phyloP scores from a whole-genome alignment of 2,797 vertebrate species.

The Fistularia tabacaria region DNA sequence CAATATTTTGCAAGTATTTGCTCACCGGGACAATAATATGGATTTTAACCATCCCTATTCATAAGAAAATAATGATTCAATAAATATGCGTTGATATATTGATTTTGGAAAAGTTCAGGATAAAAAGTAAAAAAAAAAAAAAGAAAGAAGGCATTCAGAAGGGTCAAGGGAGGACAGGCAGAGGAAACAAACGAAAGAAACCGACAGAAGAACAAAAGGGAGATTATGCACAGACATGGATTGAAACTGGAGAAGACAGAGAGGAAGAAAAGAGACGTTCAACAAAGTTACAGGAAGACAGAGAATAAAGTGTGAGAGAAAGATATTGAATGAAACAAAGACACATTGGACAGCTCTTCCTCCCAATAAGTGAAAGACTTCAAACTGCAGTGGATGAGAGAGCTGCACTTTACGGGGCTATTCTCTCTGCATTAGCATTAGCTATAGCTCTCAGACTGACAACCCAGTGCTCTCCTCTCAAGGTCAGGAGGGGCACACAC shows the following conservation, averaged over 20 bases:
- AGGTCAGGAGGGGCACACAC: constrained; percentile 71
- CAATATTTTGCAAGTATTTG: no score
- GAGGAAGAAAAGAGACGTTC: constrained; percentile 37
- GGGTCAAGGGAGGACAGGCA: constrained; percentile 44
- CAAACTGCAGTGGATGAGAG: constrained; percentile 63
- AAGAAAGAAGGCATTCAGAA: constrained; percentile 17
- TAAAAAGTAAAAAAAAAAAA: constrained; percentile 19
- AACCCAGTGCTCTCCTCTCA: constrained; percentile 60
- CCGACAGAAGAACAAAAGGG: constrained; percentile 50
- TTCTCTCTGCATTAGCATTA: constrained; percentile 73
- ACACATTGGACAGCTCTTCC: constrained; percentile 52
- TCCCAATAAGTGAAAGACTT: constrained; percentile 62
- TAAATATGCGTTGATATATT: neutral
- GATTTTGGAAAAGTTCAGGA: constrained; percentile 20
- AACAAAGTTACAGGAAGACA: constrained; percentile 57
- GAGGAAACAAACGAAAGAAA: constrained; percentile 50
- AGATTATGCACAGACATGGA: constrained; percentile 57
- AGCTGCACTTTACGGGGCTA: constrained; percentile 57
- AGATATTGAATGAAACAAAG: constrained; percentile 61
- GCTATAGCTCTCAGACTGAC: constrained; percentile 69
- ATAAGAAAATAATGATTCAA: no score
- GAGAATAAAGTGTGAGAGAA: constrained; percentile 45
- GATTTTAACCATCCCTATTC: no score
- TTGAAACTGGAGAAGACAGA: constrained; percentile 52
- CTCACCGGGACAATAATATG: neutral